Conservation (phyloP, 2,888 invertebrate genomes). For the Terebella lapidaria region DNA sequence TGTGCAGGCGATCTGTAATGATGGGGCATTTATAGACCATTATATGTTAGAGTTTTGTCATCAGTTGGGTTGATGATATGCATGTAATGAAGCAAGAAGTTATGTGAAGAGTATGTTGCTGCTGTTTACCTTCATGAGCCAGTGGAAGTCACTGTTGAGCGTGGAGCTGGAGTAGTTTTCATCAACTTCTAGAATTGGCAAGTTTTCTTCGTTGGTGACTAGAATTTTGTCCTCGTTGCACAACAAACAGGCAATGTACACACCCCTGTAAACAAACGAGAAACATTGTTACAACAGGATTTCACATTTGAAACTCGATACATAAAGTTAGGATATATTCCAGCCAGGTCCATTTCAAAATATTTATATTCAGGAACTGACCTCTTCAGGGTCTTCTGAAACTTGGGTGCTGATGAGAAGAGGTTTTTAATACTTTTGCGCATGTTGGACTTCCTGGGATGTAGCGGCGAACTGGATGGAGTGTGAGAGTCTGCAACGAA, state of each 20-base stretch:
- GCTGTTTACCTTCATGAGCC: slow-evolving; percentile 92
- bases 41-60: too few species aligned
- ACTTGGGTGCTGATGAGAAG: slow-evolving; percentile 93
- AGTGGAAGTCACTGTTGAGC: slow-evolving; percentile 88
- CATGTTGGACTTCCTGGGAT: slow-evolving; percentile 65
- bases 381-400: slow-evolving; percentile 86
- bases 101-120: too few species aligned
- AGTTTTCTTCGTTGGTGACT: slow-evolving; percentile 93
- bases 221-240: slow-evolving; percentile 94
- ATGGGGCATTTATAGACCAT: too few species aligned
- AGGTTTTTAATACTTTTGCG: slow-evolving; percentile 79
- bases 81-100: too few species aligned
- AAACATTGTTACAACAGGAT: too few species aligned
- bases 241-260: slow-evolving; percentile 85
- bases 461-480: slow-evolving; percentile 59
- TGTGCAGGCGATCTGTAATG: slow-evolving; percentile 76
- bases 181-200: slow-evolving; percentile 94
- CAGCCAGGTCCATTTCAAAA: too few species aligned
- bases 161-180: slow-evolving; percentile 81
- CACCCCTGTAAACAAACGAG: slow-evolving; percentile 74
- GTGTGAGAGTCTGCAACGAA: background rate
- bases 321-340: too few species aligned
- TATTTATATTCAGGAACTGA: too few species aligned
- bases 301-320: background rate
- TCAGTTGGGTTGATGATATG: too few species aligned